Evolutionary conservation across 2,888 invertebrate genomes (phyloP).

Genomic region (Scelioninae gen. 1): DNA sequence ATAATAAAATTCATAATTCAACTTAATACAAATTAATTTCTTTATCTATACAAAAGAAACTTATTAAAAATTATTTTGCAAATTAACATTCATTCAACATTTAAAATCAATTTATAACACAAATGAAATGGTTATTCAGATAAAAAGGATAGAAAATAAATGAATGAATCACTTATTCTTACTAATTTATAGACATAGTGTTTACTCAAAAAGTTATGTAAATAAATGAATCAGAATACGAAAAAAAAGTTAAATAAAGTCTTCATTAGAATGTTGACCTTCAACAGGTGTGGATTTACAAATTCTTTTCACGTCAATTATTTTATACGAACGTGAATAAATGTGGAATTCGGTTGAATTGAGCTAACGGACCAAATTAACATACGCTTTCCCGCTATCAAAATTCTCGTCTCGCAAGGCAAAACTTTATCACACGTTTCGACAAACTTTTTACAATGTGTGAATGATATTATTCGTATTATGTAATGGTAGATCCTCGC

Average conservation of each 20-base stretch:
- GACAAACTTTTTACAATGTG: slow-evolving; percentile 13
- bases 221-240: too few relatives aligned
- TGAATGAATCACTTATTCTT: too few relatives aligned
- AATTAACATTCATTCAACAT: too few relatives aligned
- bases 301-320: slow-evolving; percentile 33
- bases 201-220: too few relatives aligned
- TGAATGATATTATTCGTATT: slow-evolving; percentile 2
- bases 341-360: slow-evolving; percentile 27
- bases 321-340: slow-evolving; percentile 23
- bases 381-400: slow-evolving; percentile 14
- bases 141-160: too few relatives aligned
- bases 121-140: too few relatives aligned
- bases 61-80: too few relatives aligned
- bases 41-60: too few relatives aligned
- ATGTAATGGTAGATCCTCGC: slow-evolving; percentile 1
- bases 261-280: slow-evolving; percentile 12
- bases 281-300: slow-evolving; percentile 14
- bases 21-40: too few relatives aligned
- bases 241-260: slow-evolving; percentile 1
- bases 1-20: too few relatives aligned
- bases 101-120: too few relatives aligned
- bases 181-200: too few relatives aligned
- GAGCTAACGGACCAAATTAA: slow-evolving; percentile 16
- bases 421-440: slow-evolving; percentile 8
- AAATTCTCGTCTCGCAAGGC: neutral